These are phyloP conservation scores for Mustela lutreola DNA, from an alignment of 2,113 vertebrate genomes.

Conservation along the genomic window DNA sequence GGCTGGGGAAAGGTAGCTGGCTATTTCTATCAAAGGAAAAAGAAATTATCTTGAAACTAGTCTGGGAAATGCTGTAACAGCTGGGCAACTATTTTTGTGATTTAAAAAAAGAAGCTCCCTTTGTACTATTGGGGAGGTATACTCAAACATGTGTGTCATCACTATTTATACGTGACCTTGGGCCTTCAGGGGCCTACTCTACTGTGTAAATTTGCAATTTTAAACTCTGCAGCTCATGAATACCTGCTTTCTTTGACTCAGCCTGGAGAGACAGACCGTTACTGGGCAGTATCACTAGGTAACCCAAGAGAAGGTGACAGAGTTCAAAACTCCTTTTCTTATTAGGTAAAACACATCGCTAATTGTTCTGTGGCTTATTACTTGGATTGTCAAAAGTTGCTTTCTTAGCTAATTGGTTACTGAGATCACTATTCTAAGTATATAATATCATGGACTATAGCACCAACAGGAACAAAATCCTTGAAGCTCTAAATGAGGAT, in stretches of 20 bases:
- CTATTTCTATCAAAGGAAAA: slow-evolving; percentile 77
- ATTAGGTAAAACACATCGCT: neutral
- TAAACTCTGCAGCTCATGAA: slow-evolving; percentile 51
- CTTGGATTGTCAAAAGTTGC: neutral
- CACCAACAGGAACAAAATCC: neutral
- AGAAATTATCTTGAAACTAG: slow-evolving; percentile 79
- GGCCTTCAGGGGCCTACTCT: slow-evolving; percentile 61
- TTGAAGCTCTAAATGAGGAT: neutral
- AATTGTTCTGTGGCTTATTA: slow-evolving; percentile 61
- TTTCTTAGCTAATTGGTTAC: neutral
- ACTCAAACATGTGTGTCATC: slow-evolving; percentile 78
- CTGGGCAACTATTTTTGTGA: slow-evolving; percentile 77
- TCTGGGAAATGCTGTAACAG: slow-evolving; percentile 78
- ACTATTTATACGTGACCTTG: slow-evolving; percentile 82
- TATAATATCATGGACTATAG: neutral
- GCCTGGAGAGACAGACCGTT: slow-evolving; percentile 32
- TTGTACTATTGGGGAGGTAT: slow-evolving; percentile 79
- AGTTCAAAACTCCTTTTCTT: slow-evolving; percentile 60
- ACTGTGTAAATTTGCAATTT: slow-evolving; percentile 72
- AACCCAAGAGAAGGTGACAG: slow-evolving; percentile 24
- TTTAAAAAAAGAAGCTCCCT: slow-evolving; percentile 72
- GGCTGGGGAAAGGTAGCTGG: slow-evolving; percentile 73
- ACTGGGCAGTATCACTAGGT: slow-evolving; percentile 51
- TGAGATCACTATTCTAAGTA: slow-evolving; percentile 26
- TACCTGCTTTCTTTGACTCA: slow-evolving; percentile 67